These are phyloP conservation scores for Tetrao urogallus DNA, from an alignment of 2,113 vertebrate species.

Conservation along the genomic window DNA sequence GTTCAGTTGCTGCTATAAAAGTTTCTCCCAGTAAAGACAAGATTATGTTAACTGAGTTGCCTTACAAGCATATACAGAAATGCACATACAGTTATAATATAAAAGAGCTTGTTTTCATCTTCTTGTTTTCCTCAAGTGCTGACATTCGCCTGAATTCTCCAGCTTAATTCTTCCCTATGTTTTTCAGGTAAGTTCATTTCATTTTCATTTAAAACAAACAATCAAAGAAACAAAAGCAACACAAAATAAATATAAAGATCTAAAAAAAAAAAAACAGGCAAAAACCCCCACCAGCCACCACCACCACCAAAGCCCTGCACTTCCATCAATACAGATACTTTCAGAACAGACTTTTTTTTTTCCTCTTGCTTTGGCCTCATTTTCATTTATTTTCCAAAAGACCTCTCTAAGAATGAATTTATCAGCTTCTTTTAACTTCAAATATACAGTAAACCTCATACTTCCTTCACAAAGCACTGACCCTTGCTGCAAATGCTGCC, in stretches of 20 bases:
- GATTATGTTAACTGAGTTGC: background rate
- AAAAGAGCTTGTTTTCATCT: background rate
- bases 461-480: background rate
- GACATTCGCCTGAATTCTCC: background rate
- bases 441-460: background rate
- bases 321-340: background rate
- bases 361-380: background rate
- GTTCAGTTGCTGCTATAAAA: background rate
- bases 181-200: background rate
- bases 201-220: background rate
- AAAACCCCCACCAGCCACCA: too few species aligned
- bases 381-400: background rate
- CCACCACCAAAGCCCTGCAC: too few species aligned
- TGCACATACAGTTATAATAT: background rate
- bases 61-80: background rate
- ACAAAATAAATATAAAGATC: background rate
- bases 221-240: too few species aligned
- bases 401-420: background rate
- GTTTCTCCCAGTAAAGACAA: background rate
- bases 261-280: background rate
- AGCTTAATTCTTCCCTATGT: background rate
- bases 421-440: background rate
- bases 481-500: background rate
- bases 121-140: background rate
- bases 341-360: background rate